phyloP scores from a whole-genome alignment of 2,797 vertebrate species.

The Clamator glandarius region DNA sequence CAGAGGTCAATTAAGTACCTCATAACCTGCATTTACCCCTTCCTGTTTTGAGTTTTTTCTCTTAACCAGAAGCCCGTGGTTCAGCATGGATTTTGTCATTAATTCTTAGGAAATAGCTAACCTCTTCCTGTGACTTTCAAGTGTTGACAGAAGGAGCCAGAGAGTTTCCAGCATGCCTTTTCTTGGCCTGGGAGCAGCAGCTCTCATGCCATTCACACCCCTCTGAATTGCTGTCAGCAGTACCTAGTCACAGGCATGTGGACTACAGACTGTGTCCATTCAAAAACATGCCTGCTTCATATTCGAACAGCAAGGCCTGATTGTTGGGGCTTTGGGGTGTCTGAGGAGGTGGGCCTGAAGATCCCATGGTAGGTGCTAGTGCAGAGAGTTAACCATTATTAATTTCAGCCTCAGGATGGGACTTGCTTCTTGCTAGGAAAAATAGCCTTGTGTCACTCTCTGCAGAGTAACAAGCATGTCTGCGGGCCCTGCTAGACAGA shows the following conservation, averaged over 20 bases:
- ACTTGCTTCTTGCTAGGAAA: slow-evolving; percentile 3
- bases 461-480: background rate
- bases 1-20: background rate
- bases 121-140: background rate
- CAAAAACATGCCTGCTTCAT: background rate
- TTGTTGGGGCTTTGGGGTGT: background rate
- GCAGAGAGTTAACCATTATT: background rate
- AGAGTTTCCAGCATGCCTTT: slow-evolving; percentile 14
- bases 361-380: background rate
- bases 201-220: background rate
- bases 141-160: slow-evolving; percentile 26
- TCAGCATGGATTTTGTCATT: background rate
- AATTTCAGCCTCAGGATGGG: slow-evolving; percentile 12
- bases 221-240: background rate
- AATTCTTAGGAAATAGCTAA: slow-evolving; percentile 1
- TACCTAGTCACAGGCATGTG: background rate
- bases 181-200: background rate
- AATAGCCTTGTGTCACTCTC: background rate
- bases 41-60: background rate
- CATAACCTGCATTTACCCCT: background rate
- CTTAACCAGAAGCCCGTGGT: background rate
- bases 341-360: background rate
- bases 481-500: background rate
- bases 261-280: background rate
- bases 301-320: rapidly evolving